Base-by-base conservation (phyloP, 2,797 vertebrate species). In the Hydrocynus forskahlii region DNA sequence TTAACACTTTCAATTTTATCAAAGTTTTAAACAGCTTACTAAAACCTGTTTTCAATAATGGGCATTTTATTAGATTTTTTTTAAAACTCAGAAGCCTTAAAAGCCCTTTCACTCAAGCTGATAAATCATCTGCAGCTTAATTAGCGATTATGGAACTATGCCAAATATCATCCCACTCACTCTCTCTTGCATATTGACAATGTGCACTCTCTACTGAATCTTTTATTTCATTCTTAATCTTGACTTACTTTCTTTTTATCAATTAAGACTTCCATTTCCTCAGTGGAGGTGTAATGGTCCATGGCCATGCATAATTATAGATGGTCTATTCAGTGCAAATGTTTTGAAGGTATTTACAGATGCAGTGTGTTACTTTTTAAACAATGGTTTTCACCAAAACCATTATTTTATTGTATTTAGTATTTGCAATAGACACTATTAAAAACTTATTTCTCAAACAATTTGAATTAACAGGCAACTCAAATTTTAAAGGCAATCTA, bases 221-320 rank as follows among this genome's bases (percentile, higher is more conserved):
- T 14, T 23, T n/a, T 9, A 2, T 5, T 63, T 63, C 29, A 9
- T 35, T 23, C 25, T 35, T 23, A 50, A 38, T 63, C 43, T 4
- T 29, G 21, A 12, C 55, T 55, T 21, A 50, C 21, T 60, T 71
- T 79, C 40, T 60, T 79, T 70, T 79, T 35, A 72, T 29, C 68
- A 72, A 52, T 71, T 62, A 38, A 21, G 45, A 38, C 21, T n/a
- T 78, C 4, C 10, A 23, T 38, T 70, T 55, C 17, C 25, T 66
- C 35, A 5, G 25, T 5, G 62, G n/a, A n/a, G n/a, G n/a, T 25
- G 19, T n/a, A 7, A 19, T 67, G 17, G 17, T n/a, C 5, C 45
- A 7, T 48, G 45, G 5, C 45, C 4, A 48, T 10, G 13, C 3
- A 38, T 3, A 21, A 21, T 66, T 35, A 35, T 35, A 64, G 25